These are phyloP conservation scores for Porites evermanni DNA, from an alignment of 92 coral and sea anemone genomes.

Conservation along the genomic window DNA sequence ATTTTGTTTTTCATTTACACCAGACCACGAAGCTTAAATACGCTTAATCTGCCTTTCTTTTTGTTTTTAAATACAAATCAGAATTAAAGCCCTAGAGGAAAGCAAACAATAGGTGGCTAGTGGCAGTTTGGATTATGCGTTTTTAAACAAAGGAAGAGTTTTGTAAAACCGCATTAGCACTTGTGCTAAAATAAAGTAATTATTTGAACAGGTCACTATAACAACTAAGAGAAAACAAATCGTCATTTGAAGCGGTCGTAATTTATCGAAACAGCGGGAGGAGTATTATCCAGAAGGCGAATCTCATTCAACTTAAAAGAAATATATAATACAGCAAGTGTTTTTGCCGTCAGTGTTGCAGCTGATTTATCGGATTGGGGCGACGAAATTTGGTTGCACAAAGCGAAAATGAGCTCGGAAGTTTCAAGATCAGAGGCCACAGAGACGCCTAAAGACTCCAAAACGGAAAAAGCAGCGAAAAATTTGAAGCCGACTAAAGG, in stretches of 20 bases:
- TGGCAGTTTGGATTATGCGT: background rate
- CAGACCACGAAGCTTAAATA: background rate
- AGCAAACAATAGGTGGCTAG: background rate
- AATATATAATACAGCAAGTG: background rate
- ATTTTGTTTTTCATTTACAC: background rate
- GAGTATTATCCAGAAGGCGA: background rate
- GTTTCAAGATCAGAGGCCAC: background rate
- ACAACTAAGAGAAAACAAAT: constrained; percentile 60
- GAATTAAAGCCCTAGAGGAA: background rate
- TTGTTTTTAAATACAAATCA: background rate
- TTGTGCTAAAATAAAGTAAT: constrained; percentile 10
- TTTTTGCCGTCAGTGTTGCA: background rate
- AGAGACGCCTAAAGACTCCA: constrained; percentile 42
- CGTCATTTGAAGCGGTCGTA: constrained; percentile 12
- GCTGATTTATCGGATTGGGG: constrained; percentile 1
- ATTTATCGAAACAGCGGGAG: background rate
- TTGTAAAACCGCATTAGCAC: constrained; percentile 8
- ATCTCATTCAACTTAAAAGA: background rate
- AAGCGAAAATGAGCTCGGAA: constrained; percentile 60
- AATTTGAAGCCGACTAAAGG: constrained; percentile 64
- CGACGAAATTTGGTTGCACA: background rate
- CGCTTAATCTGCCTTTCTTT: background rate
- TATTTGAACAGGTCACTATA: constrained; percentile 55
- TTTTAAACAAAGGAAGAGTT: background rate
- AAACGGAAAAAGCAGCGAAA: constrained; percentile 76